Base-by-base conservation (phyloP, 2,113 vertebrate species). In the Oryzias melastigma region DNA sequence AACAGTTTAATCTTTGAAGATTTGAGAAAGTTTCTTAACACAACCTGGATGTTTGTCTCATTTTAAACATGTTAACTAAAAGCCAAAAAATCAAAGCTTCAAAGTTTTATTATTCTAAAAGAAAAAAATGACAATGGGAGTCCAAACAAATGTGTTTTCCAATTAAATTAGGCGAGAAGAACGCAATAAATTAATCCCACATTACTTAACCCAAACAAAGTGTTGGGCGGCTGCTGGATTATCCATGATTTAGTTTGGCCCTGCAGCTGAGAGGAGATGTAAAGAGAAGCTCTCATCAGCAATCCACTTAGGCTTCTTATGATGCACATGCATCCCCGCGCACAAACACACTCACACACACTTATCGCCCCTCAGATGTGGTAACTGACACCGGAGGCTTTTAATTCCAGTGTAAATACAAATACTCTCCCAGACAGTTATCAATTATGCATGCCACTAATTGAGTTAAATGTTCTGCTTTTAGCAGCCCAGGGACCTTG, bases 381-480 rank as follows among this genome's bases (percentile, higher is more conserved):
- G 86, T 71, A 92, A 77, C 65, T 75, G 90, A 92, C 88, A 92
- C 90, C 90, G 86, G 91, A 90, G 90, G 89, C 91, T 93, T 92
- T 92, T 92, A 92, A 93, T 92, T 92, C 83, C 84, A 91, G 88
- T 90, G 89, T 91, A 92, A 90, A 92, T 86, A 92, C 88, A 92
- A 91, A 90, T 89, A 89, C 88, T 84, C 84, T 83, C 78, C 85
- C 90, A 92, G 91, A 91, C 90, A 84, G 83, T 63, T 83, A 92
- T 93, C 81, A 91, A 92, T 93, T 91, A 91, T 93, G 82, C 81
- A 93, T 84, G 80, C 69, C 52, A 50, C 85, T 91, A 91, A 91
- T 90, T 91, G 88, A 91, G 88, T 87, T 82, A 81, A 86, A 89
- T 71, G 88, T 89, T 85, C 78, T 87, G 89, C 90, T 92, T 91